These are phyloP conservation scores for Scaptomyza parva DNA, from an alignment of 2,888 invertebrate species.

Conservation along the genomic window DNA sequence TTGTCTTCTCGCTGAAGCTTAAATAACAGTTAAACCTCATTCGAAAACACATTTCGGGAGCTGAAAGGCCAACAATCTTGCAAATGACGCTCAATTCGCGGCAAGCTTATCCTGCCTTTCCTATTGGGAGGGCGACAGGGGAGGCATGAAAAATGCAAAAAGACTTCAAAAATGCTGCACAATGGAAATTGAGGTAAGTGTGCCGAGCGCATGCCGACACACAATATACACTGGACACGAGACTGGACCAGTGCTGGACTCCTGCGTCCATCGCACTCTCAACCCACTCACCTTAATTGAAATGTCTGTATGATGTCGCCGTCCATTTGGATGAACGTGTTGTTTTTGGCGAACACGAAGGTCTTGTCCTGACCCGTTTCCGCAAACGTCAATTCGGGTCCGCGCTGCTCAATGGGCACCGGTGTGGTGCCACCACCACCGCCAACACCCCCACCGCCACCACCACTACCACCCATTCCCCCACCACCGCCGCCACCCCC, in stretches of 20 bases:
- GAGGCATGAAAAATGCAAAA: constrained; percentile 62
- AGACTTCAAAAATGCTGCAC: constrained; percentile 54
- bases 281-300: constrained; percentile 90
- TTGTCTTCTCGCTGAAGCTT: neutral
- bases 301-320: constrained; percentile 96
- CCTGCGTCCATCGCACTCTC: neutral
- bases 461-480: constrained; percentile 83
- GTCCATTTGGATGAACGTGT: constrained; percentile 95
- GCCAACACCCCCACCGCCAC: constrained; percentile 49
- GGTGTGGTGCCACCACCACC: constrained; percentile 85
- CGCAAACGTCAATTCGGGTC: constrained; percentile 92
- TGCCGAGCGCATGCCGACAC: constrained; percentile 35
- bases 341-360: constrained; percentile 96
- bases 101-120: constrained; percentile 1
- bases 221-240: constrained; percentile 16
- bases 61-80: constrained; percentile 57
- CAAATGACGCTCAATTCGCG: constrained; percentile 56
- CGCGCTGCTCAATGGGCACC: constrained; percentile 90
- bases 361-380: constrained; percentile 93
- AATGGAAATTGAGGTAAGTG: constrained; percentile 61
- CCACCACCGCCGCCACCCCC: constrained; percentile 77
- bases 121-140: constrained; percentile 4
- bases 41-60: no score
- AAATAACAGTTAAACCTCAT: neutral
- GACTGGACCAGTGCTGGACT: constrained; percentile 1